phyloP scores from a whole-genome alignment of 2,113 vertebrate genomes.

The Rhinolophus sinicus region DNA sequence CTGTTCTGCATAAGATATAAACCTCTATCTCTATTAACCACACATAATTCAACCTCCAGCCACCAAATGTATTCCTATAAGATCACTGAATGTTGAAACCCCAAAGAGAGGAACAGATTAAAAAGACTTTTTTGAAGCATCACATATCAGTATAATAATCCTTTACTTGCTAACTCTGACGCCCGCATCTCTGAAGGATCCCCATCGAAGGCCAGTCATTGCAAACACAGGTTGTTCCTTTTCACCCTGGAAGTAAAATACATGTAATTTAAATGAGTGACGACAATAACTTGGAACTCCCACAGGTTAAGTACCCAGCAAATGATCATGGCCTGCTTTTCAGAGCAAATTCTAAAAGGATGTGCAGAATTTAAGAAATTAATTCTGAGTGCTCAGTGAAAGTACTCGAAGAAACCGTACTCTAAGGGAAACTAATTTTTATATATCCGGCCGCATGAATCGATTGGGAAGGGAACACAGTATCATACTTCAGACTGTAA shows the following conservation, averaged over 20 bases:
- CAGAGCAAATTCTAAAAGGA: slow-evolving; percentile 13
- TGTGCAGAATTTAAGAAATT: neutral
- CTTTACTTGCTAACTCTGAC: slow-evolving; percentile 94
- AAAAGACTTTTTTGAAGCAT: neutral
- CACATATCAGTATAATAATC: neutral
- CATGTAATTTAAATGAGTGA: slow-evolving; percentile 24
- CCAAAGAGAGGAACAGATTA: neutral
- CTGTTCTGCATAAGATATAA: neutral
- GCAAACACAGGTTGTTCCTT: slow-evolving; percentile 97
- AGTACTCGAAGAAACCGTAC: neutral
- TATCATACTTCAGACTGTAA: neutral
- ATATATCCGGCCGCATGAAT: neutral
- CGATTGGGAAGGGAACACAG: neutral
- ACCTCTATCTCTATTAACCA: neutral
- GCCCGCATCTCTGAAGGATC: slow-evolving; percentile 94
- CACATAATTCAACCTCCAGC: neutral
- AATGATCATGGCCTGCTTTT: neutral
- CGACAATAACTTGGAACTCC: neutral
- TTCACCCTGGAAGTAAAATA: slow-evolving; percentile 89
- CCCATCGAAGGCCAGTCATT: slow-evolving; percentile 95
- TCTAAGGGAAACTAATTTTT: neutral
- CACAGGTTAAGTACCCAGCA: neutral
- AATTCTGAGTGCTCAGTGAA: neutral
- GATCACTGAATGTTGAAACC: neutral
- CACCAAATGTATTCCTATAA: neutral